Percentiles rank a stretch among this genome's conserved stretches.
Conservation (phyloP, 2,888 invertebrate genomes). For the Hylaea fasciaria region DNA sequence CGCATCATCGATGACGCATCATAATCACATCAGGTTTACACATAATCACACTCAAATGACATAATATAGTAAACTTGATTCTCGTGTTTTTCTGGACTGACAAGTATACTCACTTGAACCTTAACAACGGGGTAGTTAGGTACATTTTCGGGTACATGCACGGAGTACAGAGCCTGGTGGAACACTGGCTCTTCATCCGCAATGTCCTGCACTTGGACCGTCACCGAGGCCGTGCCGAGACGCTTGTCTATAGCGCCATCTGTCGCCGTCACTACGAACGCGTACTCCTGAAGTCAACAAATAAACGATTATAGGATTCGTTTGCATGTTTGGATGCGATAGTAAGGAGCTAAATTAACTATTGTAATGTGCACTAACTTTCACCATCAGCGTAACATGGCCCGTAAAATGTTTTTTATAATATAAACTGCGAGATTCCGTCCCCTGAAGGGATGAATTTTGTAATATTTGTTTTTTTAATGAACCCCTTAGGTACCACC, state of each 20-base stretch:
- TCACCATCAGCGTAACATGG: no score
- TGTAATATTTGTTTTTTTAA: no score
- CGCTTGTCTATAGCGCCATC: constrained; percentile 94
- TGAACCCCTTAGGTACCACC: no score
- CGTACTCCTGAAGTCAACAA: constrained; percentile 85
- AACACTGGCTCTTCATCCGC: constrained; percentile 94
- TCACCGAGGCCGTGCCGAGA: constrained; percentile 94
- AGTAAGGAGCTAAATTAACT: no score
- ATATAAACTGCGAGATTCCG: no score
- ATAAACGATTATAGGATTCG: background rate
- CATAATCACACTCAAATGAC: no score
- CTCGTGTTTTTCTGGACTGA: no score
- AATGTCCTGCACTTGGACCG: constrained; percentile 91
- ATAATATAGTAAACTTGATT: no score
- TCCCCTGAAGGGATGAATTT: background rate
- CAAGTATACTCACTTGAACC: constrained; percentile 77
- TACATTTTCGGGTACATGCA: constrained; percentile 93
- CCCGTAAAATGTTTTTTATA: no score
- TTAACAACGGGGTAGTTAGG: constrained; percentile 91
- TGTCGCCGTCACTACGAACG: constrained; percentile 94
- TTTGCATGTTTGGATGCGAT: background rate
- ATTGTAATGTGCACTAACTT: no score
- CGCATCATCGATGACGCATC: no score
- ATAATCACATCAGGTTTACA: no score
- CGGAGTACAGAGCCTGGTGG: constrained; percentile 88